Evolutionary conservation across 2,113 vertebrate species (phyloP).

Genomic region (Hyaena hyaena): DNA sequence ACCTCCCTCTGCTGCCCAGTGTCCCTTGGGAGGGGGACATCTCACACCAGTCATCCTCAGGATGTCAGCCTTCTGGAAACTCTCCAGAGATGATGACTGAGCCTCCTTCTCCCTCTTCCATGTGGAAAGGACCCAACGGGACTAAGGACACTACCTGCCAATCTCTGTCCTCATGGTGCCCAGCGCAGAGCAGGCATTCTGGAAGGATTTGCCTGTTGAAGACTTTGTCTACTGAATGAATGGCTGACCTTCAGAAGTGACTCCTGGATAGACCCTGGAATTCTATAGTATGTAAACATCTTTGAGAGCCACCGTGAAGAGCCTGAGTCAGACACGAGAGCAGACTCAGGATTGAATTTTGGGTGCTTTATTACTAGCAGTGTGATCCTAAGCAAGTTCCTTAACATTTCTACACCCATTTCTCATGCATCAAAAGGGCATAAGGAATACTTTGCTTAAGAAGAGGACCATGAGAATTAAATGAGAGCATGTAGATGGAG

Average conservation of each 20-base stretch:
- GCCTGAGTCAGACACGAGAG: background rate
- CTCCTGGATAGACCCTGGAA: background rate
- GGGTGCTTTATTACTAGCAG: background rate
- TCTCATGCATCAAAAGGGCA: background rate
- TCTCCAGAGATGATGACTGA: background rate
- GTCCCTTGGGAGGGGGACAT: background rate
- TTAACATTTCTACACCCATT: background rate
- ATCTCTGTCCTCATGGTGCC: fast-evolving
- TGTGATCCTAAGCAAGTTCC: background rate
- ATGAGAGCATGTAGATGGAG: background rate
- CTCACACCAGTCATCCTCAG: background rate
- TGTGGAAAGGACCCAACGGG: background rate
- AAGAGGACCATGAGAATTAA: background rate
- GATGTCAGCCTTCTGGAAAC: background rate
- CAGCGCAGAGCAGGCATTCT: background rate
- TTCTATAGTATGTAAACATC: background rate
- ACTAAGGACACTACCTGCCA: too few species aligned
- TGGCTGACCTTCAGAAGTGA: background rate
- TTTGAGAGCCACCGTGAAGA: background rate
- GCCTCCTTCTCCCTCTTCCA: fast-evolving
- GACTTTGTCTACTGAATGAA: background rate
- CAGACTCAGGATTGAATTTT: background rate
- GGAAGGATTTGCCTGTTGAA: background rate
- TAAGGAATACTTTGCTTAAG: background rate
- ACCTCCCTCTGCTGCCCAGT: fast-evolving